Percentiles rank a stretch among this genome's conserved stretches.
Conservation (phyloP, 2,797 vertebrate genomes). For the Lutjanus campechanus region DNA sequence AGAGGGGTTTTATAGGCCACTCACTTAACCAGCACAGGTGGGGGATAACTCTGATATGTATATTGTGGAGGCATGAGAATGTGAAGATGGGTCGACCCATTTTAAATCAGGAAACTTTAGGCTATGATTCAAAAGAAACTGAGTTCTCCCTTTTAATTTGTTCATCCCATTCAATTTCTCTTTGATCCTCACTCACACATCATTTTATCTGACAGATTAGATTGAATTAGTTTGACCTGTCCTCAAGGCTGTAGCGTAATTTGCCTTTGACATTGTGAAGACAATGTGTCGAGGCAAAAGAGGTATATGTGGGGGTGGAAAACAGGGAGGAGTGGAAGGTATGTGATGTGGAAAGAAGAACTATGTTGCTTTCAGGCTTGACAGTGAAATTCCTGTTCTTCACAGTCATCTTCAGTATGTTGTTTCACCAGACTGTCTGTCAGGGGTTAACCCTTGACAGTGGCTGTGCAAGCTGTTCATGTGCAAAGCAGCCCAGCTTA, state of each 20-base stretch:
- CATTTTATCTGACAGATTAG: conserved; percentile 81
- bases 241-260: conserved; percentile 75
- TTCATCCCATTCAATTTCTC: conserved; percentile 54
- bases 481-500: conserved; percentile 63
- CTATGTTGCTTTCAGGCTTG: conserved; percentile 43
- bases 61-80: conserved; percentile 22
- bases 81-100: conserved; percentile 26
- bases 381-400: conserved; percentile 65
- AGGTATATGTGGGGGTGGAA: conserved; percentile 36
- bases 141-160: conserved; percentile 65
- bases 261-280: conserved; percentile 81
- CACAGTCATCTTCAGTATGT: conserved; percentile 51
- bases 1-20: conserved; percentile 24
- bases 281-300: conserved; percentile 58
- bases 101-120: conserved; percentile 56
- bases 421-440: conserved; percentile 61
- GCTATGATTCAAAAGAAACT: conserved; percentile 70
- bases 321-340: conserved; percentile 25
- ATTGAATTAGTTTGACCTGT: conserved; percentile 83
- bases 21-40: conserved; percentile 45
- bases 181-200: conserved; percentile 69
- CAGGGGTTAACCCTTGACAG: conserved; percentile 66
- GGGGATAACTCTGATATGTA: conserved; percentile 4
- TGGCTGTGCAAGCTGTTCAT: conserved; percentile 52
- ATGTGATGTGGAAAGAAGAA: conserved; percentile 27